A percentile compares a stretch with the other conserved stretches of the same genome.
Evolutionary conservation across 1,140 invertebrate species (phyloP).

Genomic region (Brevipalpus yothersi): DNA sequence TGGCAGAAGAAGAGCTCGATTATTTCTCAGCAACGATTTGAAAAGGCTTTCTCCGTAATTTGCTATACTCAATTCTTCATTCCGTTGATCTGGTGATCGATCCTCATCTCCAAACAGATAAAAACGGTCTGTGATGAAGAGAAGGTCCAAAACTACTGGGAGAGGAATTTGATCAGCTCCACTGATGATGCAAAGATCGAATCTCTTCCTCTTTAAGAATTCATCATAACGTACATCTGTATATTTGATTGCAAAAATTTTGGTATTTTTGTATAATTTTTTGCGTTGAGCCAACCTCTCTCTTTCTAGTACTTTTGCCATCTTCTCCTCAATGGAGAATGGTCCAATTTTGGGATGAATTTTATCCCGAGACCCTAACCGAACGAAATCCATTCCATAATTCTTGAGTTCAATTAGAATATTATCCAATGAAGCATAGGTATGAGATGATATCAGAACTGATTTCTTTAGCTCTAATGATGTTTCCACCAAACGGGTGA

Average conservation of each 20-base stretch:
- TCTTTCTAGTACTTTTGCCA: too few species aligned
- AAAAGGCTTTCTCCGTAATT: slow-evolving; percentile 52
- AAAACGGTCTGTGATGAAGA: slow-evolving; percentile 37
- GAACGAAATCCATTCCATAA: slow-evolving; percentile 32
- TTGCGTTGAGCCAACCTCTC: slow-evolving; percentile 34
- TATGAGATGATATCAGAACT: slow-evolving; percentile 69
- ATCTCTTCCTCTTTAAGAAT: slow-evolving; percentile 37
- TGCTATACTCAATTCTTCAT: slow-evolving; percentile 49
- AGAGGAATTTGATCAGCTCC: slow-evolving; percentile 45
- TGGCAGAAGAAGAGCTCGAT: slow-evolving; percentile 22
- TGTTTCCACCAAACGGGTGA: slow-evolving; percentile 54
- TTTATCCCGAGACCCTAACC: slow-evolving; percentile 28
- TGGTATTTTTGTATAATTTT: slow-evolving; percentile 38
- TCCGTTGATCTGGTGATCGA: slow-evolving; percentile 41
- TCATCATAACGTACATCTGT: slow-evolving; percentile 42
- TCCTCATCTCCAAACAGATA: slow-evolving; percentile 78
- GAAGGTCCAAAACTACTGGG: slow-evolving; percentile 10
- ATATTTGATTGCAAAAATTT: slow-evolving; percentile 67
- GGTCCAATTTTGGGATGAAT: slow-evolving; percentile 31
- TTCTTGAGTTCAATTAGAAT: slow-evolving; percentile 45
- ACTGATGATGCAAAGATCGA: slow-evolving; percentile 79
- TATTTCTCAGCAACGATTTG: slow-evolving; percentile 33
- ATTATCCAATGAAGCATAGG: slow-evolving; percentile 81
- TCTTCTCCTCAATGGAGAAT: slow-evolving; percentile 21
- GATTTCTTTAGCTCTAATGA: slow-evolving; percentile 39